Percentiles rank a stretch among this genome's conserved stretches.
phyloP scores from a whole-genome alignment of 2,888 invertebrate genomes.

The Empis stercorea region DNA sequence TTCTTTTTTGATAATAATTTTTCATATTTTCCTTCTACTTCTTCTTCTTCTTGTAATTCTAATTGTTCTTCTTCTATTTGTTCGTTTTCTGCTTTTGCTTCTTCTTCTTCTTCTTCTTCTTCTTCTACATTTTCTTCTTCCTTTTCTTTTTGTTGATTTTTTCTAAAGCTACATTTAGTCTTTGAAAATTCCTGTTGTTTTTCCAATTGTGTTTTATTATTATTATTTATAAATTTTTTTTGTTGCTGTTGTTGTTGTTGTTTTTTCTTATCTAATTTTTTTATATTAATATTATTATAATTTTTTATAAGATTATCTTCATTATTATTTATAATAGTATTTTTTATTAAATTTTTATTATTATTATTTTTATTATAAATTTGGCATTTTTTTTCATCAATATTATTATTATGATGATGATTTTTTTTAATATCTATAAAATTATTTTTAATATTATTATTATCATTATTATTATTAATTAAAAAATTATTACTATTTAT shows the following conservation, averaged over 20 bases:
- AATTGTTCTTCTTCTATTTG: neutral
- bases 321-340: no score
- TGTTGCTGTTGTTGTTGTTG: no score
- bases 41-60: neutral
- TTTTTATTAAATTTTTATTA: no score
- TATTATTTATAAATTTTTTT: neutral
- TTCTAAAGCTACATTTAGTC: neutral
- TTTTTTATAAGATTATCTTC: no score
- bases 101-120: neutral
- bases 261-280: no score
- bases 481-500: no score
- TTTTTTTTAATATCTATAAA: no score
- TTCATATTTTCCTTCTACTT: neutral
- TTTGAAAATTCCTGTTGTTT: conserved; percentile 1
- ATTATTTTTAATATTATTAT: no score
- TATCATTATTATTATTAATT: no score
- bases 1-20: neutral
- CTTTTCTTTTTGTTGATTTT: neutral
- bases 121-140: neutral
- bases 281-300: neutral
- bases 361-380: no score
- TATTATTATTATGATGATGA: no score
- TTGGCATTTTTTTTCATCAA: no score
- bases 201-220: neutral
- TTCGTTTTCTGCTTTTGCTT: neutral